Percentiles rank a stretch among this genome's conserved stretches.
Evolutionary conservation across 2,888 invertebrate genomes (phyloP).

Genomic region (Halictus ligatus): DNA sequence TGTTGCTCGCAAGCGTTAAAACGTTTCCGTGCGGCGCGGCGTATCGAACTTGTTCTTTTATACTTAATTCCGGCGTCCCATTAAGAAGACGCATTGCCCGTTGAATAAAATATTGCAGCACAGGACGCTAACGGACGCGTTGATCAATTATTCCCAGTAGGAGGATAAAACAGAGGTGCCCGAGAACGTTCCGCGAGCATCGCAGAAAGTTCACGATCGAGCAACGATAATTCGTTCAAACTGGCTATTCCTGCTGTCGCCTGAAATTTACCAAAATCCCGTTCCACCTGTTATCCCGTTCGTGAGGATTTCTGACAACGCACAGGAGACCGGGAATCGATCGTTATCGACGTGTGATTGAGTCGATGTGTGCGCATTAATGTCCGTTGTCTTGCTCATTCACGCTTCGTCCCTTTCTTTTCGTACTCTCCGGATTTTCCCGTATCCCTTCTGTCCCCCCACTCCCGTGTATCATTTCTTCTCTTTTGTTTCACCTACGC

Average conservation of each 20-base stretch:
- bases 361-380: conserved; percentile 56
- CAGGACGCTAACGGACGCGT: background rate
- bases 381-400: conserved; percentile 54
- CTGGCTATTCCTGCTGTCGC: conserved; percentile 37
- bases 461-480: background rate
- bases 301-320: conserved; percentile 32
- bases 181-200: background rate
- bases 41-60: background rate
- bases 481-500: background rate
- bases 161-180: background rate
- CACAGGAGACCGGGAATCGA: conserved; percentile 51
- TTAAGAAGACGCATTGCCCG: background rate
- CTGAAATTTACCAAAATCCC: background rate
- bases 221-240: background rate
- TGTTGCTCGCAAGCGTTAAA: background rate
- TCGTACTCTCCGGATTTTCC: conserved; percentile 10
- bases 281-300: background rate
- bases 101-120: background rate
- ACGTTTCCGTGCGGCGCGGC: background rate
- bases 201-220: background rate
- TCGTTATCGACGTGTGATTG: conserved; percentile 55
- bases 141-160: background rate
- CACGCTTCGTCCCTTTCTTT: conserved; percentile 27
- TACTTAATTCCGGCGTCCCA: background rate
- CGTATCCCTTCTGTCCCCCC: background rate